Evolutionary conservation across 2,113 vertebrate genomes (phyloP).

Genomic region (Mandrillus leucophaeus): DNA sequence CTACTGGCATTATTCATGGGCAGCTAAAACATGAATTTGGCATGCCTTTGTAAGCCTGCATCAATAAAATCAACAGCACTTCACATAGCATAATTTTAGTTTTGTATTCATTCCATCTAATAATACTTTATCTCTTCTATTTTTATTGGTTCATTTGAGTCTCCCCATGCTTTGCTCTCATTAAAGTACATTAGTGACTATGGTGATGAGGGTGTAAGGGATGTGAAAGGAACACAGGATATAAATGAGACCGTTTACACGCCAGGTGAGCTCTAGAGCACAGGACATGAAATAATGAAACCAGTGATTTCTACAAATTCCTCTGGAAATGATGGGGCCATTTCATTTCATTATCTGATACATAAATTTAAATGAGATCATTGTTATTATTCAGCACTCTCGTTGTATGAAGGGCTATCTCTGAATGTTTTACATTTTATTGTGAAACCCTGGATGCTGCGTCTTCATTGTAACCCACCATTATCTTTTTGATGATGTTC

Average conservation of each 20-base stretch:
- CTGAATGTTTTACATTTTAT: not conserved
- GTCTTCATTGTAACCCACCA: not conserved
- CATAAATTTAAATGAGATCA: not conserved
- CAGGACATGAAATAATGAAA: not conserved
- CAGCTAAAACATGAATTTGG: not conserved
- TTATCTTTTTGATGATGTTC: not conserved
- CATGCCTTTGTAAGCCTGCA: constrained; percentile 28
- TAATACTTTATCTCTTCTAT: constrained; percentile 22
- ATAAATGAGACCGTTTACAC: not conserved
- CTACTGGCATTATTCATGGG: not conserved
- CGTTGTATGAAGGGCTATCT: not conserved
- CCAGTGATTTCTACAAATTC: not conserved
- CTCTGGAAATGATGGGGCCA: not conserved
- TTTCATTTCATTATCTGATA: not conserved
- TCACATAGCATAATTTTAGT: constrained; percentile 49
- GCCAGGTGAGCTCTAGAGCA: not conserved
- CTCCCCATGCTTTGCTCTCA: constrained; percentile 40
- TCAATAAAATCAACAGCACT: constrained; percentile 62
- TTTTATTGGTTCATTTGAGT: constrained; percentile 62
- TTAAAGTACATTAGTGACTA: constrained; percentile 66
- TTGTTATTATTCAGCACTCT: not conserved
- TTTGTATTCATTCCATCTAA: not conserved
- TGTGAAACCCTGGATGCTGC: not conserved
- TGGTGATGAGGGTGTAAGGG: not conserved
- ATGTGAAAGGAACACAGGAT: not conserved